These are phyloP conservation scores for Hydrolagus colliei DNA, from an alignment of 2,797 vertebrate genomes.

Conservation along the genomic window DNA sequence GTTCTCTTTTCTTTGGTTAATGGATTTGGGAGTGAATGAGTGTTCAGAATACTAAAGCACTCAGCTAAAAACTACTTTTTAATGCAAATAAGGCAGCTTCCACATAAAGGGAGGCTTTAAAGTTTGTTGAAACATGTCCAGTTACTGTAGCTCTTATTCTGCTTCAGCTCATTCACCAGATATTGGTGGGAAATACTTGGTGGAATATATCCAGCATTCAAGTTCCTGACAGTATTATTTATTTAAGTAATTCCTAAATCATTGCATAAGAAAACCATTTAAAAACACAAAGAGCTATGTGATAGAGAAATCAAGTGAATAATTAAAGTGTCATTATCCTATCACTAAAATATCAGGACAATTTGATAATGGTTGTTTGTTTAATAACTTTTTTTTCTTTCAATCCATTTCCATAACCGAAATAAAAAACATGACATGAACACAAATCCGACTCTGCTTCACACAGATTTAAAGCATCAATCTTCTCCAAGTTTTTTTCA, in stretches of 20 bases:
- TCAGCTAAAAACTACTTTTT: conserved; percentile 45
- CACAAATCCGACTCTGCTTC: not conserved
- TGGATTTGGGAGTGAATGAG: not conserved
- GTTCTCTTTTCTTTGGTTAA: not conserved
- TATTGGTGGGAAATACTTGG: conserved; percentile 49
- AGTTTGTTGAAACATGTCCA: conserved; percentile 44
- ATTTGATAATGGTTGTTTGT: not conserved
- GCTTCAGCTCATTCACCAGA: conserved; percentile 36
- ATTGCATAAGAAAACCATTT: conserved; percentile 1
- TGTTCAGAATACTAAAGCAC: not conserved
- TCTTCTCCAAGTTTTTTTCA: not conserved
- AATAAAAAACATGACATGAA: not conserved
- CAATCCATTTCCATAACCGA: too few species aligned
- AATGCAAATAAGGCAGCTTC: conserved; percentile 54
- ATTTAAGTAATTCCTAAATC: conserved; percentile 27
- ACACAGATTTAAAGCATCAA: not conserved
- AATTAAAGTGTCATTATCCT: not conserved
- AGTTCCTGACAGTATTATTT: conserved; percentile 51
- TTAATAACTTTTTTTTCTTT: not conserved
- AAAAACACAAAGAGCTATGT: not conserved
- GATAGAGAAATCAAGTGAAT: not conserved
- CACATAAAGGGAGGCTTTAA: conserved; percentile 45
- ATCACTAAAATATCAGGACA: not conserved
- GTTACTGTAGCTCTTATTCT: conserved; percentile 40
- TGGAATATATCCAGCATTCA: conserved; percentile 51